Evolutionary conservation across 2,797 vertebrate species (phyloP).

Genomic region (Sebastolobus alascanus): DNA sequence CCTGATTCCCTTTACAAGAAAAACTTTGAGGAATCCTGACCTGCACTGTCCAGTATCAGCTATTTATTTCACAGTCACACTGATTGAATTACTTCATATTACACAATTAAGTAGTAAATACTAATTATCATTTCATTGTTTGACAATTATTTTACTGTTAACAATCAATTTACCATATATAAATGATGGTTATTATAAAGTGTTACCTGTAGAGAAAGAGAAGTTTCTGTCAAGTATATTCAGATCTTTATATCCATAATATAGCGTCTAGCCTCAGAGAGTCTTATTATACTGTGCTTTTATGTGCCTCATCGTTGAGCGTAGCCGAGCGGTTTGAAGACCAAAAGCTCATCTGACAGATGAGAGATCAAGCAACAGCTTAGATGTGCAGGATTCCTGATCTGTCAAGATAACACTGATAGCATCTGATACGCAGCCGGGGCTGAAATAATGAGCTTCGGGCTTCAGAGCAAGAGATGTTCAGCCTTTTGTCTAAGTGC

Average conservation of each 20-base stretch:
- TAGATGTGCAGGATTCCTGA: conserved; percentile 1
- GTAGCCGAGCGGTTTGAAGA: neutral
- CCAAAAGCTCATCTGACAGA: conserved; percentile 4
- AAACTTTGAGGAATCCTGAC: too few species aligned
- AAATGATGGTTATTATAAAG: too few species aligned
- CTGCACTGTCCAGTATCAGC: too few species aligned
- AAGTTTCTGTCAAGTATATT: neutral
- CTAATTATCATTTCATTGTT: too few species aligned
- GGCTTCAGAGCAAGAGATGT: neutral
- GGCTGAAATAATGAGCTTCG: conserved; percentile 26
- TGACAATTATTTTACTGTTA: too few species aligned
- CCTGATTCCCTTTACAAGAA: too few species aligned
- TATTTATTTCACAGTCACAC: too few species aligned
- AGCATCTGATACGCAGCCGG: conserved; percentile 12
- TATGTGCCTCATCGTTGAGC: neutral
- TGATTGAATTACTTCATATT: too few species aligned
- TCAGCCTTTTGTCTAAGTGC: neutral
- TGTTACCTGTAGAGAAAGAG: neutral
- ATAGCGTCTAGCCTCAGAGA: neutral
- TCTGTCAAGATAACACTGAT: conserved; percentile 20
- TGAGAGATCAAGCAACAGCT: neutral
- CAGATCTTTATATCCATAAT: neutral
- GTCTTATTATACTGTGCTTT: neutral
- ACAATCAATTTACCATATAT: too few species aligned
- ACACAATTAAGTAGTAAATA: too few species aligned